A percentile compares a stretch with the other conserved stretches of the same genome.
Evolutionary conservation across 2,113 vertebrate genomes (phyloP).

Genomic region (Leptocoma aspasia): DNA sequence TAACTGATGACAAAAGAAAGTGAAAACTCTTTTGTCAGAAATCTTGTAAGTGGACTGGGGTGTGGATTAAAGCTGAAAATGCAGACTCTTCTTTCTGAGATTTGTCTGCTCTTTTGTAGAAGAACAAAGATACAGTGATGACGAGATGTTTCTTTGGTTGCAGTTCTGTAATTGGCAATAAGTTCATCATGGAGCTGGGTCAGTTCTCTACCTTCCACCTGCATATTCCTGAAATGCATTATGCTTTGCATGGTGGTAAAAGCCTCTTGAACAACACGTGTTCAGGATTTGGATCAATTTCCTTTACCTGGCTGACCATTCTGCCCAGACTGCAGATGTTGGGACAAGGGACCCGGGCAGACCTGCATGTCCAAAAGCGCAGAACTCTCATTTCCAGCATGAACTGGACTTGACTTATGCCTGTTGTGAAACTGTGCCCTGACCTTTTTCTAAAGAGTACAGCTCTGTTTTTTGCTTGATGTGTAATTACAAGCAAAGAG

Average conservation of each 20-base stretch:
- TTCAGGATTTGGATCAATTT: neutral
- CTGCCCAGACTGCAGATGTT: neutral
- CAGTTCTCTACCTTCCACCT: neutral
- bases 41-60: neutral
- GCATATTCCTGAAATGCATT: neutral
- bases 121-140: neutral
- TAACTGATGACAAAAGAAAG: slow-evolving; percentile 20
- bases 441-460: neutral
- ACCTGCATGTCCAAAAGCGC: neutral
- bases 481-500: neutral
- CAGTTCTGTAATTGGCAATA: neutral
- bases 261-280: neutral
- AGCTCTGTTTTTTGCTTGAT: neutral
- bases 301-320: neutral
- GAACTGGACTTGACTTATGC: neutral
- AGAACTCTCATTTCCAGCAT: neutral
- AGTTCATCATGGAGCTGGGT: neutral
- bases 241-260: neutral
- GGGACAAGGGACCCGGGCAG: neutral
- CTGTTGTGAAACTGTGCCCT: neutral
- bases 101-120: neutral
- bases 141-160: neutral
- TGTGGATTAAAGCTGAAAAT: neutral
- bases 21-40: neutral
- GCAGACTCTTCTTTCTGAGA: neutral